Base-by-base conservation (phyloP, 2,888 invertebrate species). In the Molorchus minor region DNA sequence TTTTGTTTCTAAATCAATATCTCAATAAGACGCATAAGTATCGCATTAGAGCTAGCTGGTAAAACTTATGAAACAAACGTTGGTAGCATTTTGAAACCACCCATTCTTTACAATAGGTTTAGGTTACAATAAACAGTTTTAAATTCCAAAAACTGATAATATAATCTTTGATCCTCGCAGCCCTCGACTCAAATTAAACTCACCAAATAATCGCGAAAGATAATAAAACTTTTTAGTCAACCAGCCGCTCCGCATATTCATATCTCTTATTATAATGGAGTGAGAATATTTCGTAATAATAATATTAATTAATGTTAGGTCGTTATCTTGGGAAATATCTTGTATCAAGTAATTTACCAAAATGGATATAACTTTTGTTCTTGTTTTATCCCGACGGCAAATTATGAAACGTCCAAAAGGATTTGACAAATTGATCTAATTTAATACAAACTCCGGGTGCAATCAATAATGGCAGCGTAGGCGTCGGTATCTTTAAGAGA, bases 361-460 rank as follows among this genome's bases (percentile, higher is more conserved):
- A 69, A 68, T 65, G 71, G 69, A 67, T 68, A 52, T 62, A 65
- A 71, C 64, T 69, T 71, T 68, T 71, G 71, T 67, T 70, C 70
- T 67, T 68, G 67, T 67, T 71, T 65, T 60, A 59, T 51, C 65
- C 69, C 61, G 61, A 56, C 61, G 66, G 70, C 68, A 68, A 70
- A 72, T 72, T 71, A 71, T 69, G 70, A 71, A 67, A 68, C 71
- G 72, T 69, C 72, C 68, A 64, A 70, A 72, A 66, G 67, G 68
- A 69, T 70, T 73, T 73, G 74, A 74, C 74, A 73, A 74, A 73
- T 74, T 74, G 74, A 73, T 74, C 74, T 73, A 72, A 73, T 74
- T 72, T 74, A 71, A 71, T 65, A 69, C 61, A 70, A 68, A 70
- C 65, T 62, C 62, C 52, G 64, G 59, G 59, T 57, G 65, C 62